These are phyloP conservation scores for Drosophila mayaguana DNA, from an alignment of 2,888 invertebrate species.

Conservation along the genomic window DNA sequence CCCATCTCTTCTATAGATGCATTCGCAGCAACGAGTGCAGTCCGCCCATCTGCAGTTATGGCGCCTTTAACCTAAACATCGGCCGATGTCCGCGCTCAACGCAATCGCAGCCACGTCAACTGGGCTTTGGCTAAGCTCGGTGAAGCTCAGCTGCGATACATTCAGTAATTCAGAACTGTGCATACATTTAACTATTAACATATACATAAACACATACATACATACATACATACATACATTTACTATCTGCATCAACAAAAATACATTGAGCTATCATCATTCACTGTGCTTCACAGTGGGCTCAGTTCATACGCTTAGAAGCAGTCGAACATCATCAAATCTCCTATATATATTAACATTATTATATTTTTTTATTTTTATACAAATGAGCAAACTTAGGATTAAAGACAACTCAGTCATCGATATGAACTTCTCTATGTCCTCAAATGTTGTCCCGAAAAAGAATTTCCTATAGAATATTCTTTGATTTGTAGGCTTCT, in stretches of 20 bases:
- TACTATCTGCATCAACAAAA: slow-evolving; percentile 2
- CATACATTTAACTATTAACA: slow-evolving; percentile 50
- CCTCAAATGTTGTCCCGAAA: neutral
- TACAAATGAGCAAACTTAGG: neutral
- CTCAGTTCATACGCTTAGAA: slow-evolving; percentile 21
- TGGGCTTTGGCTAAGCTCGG: slow-evolving; percentile 68
- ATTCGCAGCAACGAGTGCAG: slow-evolving; percentile 79
- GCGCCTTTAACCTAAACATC: slow-evolving; percentile 72
- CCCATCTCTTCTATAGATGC: slow-evolving; percentile 58
- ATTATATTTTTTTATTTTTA: neutral
- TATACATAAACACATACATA: slow-evolving; percentile 26
- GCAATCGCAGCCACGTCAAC: slow-evolving; percentile 46
- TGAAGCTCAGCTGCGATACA: slow-evolving; percentile 23
- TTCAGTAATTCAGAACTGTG: slow-evolving; percentile 66
- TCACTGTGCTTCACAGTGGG: slow-evolving; percentile 11
- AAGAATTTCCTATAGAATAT: neutral
- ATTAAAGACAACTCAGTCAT: neutral
- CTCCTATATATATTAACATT: neutral
- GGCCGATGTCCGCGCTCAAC: slow-evolving; percentile 83
- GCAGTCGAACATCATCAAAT: slow-evolving; percentile 2
- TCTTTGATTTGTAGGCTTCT: neutral
- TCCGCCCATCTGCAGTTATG: slow-evolving; percentile 81
- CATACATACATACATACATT: slow-evolving; percentile 16
- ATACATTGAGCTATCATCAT: slow-evolving; percentile 6
- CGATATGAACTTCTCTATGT: neutral